Conservation (phyloP, 1,140 invertebrate genomes). For the Ooceraea biroi region DNA sequence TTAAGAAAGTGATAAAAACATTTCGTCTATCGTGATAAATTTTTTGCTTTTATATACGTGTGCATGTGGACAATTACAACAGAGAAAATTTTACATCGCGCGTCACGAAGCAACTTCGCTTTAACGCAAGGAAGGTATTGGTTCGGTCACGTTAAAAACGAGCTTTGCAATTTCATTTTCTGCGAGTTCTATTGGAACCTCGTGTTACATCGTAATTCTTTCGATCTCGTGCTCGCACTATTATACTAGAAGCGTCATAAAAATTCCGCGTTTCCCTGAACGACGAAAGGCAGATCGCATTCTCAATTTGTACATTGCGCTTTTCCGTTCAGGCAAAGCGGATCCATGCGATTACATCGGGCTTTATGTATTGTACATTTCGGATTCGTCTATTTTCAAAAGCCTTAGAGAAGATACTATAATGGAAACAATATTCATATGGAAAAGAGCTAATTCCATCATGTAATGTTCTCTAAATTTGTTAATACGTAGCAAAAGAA, state of each 20-base stretch:
- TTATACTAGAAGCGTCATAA: slow-evolving; percentile 13
- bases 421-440: not conserved
- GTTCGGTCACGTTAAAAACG: not conserved
- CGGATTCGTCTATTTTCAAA: not conserved
- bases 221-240: not conserved
- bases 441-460: not conserved
- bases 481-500: no score
- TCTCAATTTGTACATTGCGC: slow-evolving; percentile 15
- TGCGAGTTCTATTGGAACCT: not conserved
- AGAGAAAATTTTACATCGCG: not conserved
- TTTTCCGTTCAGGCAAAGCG: not conserved
- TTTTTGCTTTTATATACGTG: not conserved
- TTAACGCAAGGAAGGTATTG: not conserved
- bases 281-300: slow-evolving; percentile 12
- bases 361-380: not conserved
- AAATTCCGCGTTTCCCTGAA: slow-evolving; percentile 14
- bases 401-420: not conserved
- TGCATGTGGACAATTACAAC: not conserved
- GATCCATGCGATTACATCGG: not conserved
- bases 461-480: not conserved
- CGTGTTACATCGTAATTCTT: not conserved
- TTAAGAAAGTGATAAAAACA: not conserved
- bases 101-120: not conserved
- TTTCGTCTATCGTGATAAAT: not conserved
- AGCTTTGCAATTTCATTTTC: not conserved